Conservation (phyloP, 2,797 vertebrate genomes). For the Sebastes oblongus region DNA sequence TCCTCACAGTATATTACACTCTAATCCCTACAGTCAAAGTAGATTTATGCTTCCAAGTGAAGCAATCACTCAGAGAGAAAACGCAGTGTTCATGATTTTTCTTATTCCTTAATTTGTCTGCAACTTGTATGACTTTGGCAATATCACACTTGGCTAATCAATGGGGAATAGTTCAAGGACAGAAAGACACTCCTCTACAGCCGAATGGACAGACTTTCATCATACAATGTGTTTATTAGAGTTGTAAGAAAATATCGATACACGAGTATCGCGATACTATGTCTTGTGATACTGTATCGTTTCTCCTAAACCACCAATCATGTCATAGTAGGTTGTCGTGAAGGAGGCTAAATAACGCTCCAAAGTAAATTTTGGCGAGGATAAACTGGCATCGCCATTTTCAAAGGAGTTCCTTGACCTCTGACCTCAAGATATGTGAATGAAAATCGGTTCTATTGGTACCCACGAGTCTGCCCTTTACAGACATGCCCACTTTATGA, state of each 20-base stretch:
- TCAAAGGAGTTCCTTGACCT: too few species aligned
- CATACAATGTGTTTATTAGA: neutral
- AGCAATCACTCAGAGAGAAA: neutral
- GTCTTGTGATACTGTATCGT: too few species aligned
- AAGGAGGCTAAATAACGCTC: too few species aligned
- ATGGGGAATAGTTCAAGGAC: neutral
- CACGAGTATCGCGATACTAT: too few species aligned
- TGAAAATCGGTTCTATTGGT: fast-evolving
- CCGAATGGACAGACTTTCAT: neutral
- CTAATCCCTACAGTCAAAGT: neutral
- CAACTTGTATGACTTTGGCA: neutral
- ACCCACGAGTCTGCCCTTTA: too few species aligned
- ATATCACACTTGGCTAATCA: neutral
- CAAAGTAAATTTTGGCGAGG: too few species aligned
- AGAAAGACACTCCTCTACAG: neutral
- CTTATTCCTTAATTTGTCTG: neutral
- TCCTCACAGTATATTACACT: neutral
- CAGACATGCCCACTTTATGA: too few species aligned
- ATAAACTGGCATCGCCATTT: too few species aligned
- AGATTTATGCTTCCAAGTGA: constrained; percentile 1
- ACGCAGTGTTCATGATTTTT: neutral
- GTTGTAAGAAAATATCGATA: too few species aligned
- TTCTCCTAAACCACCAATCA: too few species aligned
- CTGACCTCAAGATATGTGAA: too few species aligned
- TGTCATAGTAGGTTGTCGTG: too few species aligned